Base-by-base conservation (phyloP, 2,888 invertebrate genomes). In the Agrotis clavis region DNA sequence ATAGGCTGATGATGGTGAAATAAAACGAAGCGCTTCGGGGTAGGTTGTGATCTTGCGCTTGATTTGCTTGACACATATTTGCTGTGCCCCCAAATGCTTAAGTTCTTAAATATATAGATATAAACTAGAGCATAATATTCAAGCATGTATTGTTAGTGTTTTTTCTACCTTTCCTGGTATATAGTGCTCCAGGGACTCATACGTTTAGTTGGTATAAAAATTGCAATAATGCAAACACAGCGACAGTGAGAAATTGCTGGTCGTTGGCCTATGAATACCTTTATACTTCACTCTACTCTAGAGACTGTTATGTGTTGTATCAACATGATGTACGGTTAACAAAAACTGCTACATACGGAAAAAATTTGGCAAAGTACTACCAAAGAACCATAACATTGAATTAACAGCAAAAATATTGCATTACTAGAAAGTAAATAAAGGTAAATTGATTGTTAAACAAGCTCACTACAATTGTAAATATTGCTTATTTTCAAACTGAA, bases 221-320 rank as follows among this genome's bases (percentile, higher is more conserved):
- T 71, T 81, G 66, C 59, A 63, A 77, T 69, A 77, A 63, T 56
- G 82, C 77, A 70, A 71, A 60, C n/a, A 67, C 48, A 47, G 63
- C 9, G 78, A 72, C 79, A 72, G 62, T 67, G 68, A 77, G 50
- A 67, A 61, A 79, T 76, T 56, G 67, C 56, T 64, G 19, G 56
- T 63, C 1, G 45, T 50, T 80, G 63, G 30, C n/a, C 66, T 64
- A 21, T 48, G 54, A 66, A 70, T 66, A 74, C 57, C 47, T 74
- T 63, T 67, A 60, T 67, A 66, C 45, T 65, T 30, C 48, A 50
- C 50, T 67, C 48, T 51, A 13, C 59, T 41, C 59, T 5, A 2
- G 62, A 59, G 65, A 72, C 21, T 45, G 53, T 25, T 30, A 59
- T 59, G 50, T 70, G 7, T 50, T 60, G 35, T 45, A 9, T 45